A percentile compares a stretch with the other conserved stretches of the same genome.
These are phyloP conservation scores for Dolichopus griseipennis DNA, from an alignment of 2,888 invertebrate species.

Conservation along the genomic window DNA sequence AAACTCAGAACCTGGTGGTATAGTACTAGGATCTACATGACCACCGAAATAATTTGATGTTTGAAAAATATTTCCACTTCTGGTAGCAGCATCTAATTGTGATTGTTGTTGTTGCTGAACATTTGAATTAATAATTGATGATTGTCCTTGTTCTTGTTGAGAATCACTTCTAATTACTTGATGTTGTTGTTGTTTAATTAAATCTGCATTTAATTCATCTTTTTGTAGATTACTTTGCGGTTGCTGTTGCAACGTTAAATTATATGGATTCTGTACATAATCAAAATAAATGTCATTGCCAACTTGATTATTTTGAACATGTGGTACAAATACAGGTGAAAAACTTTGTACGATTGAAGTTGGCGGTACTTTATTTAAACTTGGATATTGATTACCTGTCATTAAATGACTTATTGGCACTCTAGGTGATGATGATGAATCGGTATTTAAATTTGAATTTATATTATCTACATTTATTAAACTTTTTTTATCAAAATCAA, in stretches of 20 bases:
- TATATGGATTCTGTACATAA: slow-evolving; percentile 42
- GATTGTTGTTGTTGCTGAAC: slow-evolving; percentile 19
- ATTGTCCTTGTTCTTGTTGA: slow-evolving; percentile 14
- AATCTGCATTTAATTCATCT: not conserved
- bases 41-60: slow-evolving; percentile 58
- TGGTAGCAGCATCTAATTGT: slow-evolving; percentile 8
- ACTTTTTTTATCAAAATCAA: not conserved
- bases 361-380: slow-evolving; percentile 32
- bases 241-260: slow-evolving; percentile 40
- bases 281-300: slow-evolving; percentile 38
- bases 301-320: slow-evolving; percentile 24
- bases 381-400: slow-evolving; percentile 36
- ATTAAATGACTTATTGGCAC: slow-evolving; percentile 37
- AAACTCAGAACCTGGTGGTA: slow-evolving; percentile 55
- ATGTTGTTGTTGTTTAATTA: not conserved
- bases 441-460: not conserved
- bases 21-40: slow-evolving; percentile 44
- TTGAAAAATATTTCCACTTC: slow-evolving; percentile 45
- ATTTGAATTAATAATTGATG: slow-evolving; percentile 19
- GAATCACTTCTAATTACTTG: not conserved
- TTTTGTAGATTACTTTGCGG: slow-evolving; percentile 18
- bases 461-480: not conserved
- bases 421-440: slow-evolving; percentile 22
- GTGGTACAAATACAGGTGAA: slow-evolving; percentile 31
- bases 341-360: slow-evolving; percentile 40